A percentile compares a stretch with the other conserved stretches of the same genome.
These are phyloP conservation scores for Acipenser transmontanus DNA, from an alignment of 2,797 vertebrate species.

Conservation along the genomic window DNA sequence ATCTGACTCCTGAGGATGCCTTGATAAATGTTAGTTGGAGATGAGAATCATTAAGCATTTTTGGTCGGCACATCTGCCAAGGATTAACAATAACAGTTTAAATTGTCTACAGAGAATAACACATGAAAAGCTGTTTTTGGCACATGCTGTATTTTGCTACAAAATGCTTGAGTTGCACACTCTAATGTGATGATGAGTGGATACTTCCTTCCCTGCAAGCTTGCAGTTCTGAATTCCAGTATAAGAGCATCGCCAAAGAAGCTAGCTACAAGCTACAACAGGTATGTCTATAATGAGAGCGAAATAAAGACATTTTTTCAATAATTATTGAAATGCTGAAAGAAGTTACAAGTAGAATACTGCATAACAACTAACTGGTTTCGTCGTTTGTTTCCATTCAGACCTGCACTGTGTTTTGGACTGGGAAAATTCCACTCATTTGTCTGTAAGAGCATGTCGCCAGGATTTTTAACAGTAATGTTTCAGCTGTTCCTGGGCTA, in stretches of 20 bases:
- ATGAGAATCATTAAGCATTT: no score
- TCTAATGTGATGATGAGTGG: slow-evolving; percentile 13
- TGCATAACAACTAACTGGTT: no score
- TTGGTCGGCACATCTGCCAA: no score
- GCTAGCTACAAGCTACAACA: no score
- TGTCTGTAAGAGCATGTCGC: slow-evolving; percentile 4
- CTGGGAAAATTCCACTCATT: not conserved
- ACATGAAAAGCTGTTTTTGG: no score
- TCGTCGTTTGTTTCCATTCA: not conserved
- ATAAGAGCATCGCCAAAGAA: not conserved
- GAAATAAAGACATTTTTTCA: not conserved
- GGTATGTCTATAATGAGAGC: no score
- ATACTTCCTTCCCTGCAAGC: slow-evolving; percentile 15
- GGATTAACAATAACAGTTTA: no score
- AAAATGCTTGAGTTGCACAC: slow-evolving; percentile 18
- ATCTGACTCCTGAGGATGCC: no score
- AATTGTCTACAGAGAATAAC: no score
- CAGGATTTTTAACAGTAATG: slow-evolving; percentile 4
- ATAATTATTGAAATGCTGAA: no score
- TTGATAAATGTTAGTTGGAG: no score
- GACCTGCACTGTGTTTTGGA: not conserved
- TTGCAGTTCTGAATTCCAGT: slow-evolving; percentile 17
- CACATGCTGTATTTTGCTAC: not conserved
- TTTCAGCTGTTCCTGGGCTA: slow-evolving; percentile 10
- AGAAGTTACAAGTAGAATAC: no score